Conservation (phyloP, 2,888 invertebrate genomes). For the Cryptocephalus primarius region DNA sequence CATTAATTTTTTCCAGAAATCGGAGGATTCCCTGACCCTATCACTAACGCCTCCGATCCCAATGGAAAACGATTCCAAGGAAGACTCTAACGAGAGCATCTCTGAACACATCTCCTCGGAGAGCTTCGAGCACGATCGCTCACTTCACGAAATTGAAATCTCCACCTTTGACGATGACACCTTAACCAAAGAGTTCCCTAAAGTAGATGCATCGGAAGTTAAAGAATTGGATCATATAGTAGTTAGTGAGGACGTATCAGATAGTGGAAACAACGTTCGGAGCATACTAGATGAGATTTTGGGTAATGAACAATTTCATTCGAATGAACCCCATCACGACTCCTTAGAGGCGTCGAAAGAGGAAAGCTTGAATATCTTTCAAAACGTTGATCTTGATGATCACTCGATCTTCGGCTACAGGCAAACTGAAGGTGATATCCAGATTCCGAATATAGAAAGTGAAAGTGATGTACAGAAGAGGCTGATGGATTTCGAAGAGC, state of each 20-base stretch:
- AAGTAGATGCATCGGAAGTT: conserved; percentile 14
- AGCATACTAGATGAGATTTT: conserved; percentile 33
- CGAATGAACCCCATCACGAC: conserved; percentile 8
- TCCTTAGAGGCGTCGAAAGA: conserved; percentile 20
- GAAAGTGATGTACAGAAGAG: conserved; percentile 14
- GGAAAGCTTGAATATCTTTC: conserved; percentile 33
- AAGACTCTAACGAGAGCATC: conserved; percentile 13
- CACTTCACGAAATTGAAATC: conserved; percentile 34
- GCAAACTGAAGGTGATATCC: conserved; percentile 9
- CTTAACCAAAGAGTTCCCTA: conserved; percentile 21
- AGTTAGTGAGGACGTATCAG: conserved; percentile 19
- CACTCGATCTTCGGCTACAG: conserved; percentile 26
- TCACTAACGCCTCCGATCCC: conserved; percentile 16
- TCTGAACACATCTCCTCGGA: conserved; percentile 21
- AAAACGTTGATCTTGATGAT: conserved; percentile 32
- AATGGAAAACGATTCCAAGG: conserved; percentile 10
- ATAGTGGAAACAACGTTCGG: conserved; percentile 24
- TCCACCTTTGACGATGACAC: conserved; percentile 15
- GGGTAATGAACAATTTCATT: conserved; percentile 25
- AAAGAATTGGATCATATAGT: conserved; percentile 13
- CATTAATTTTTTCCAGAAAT: not conserved
- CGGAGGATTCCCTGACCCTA: conserved; percentile 12
- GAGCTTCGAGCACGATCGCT: conserved; percentile 35
- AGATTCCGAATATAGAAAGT: conserved; percentile 3
- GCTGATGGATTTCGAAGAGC: conserved; percentile 37